Conservation (phyloP, 2,797 vertebrate species). For the Ctenopoma multispine region DNA sequence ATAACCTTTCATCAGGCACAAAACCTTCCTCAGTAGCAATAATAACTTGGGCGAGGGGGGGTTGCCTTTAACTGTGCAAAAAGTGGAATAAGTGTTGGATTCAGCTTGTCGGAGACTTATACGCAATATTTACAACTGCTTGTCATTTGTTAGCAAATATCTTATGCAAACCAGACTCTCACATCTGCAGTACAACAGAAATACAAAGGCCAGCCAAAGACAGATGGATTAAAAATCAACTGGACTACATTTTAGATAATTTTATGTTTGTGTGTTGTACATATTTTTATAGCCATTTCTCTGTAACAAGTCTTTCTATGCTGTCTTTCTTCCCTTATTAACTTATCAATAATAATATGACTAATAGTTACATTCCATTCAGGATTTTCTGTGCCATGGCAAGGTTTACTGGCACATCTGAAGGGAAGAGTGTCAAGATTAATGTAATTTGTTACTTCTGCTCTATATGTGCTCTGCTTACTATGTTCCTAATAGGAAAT, state of each 20-base stretch:
- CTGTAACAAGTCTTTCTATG: no score
- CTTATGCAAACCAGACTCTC: not conserved
- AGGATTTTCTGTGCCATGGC: not conserved
- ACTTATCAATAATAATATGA: not conserved
- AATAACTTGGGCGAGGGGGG: not conserved
- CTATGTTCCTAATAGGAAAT: not conserved
- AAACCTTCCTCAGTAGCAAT: not conserved
- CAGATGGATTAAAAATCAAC: not conserved
- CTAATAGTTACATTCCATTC: not conserved
- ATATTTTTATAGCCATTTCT: not conserved
- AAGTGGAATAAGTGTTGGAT: not conserved
- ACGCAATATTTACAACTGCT: not conserved
- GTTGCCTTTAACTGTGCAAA: conserved; percentile 4
- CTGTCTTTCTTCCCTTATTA: no score
- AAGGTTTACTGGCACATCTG: conserved; percentile 7
- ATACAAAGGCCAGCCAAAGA: not conserved
- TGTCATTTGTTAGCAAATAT: not conserved
- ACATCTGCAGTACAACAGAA: conserved; percentile 1
- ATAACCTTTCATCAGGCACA: not conserved
- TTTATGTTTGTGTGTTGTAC: not conserved
- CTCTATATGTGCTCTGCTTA: not conserved
- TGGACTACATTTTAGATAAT: not conserved
- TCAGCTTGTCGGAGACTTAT: not conserved
- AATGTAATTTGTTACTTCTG: conserved; percentile 11
- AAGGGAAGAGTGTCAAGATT: not conserved